Percentiles rank a stretch among this genome's conserved stretches.
phyloP scores from a whole-genome alignment of 2,888 invertebrate genomes.

The Petrophora chlorosata region DNA sequence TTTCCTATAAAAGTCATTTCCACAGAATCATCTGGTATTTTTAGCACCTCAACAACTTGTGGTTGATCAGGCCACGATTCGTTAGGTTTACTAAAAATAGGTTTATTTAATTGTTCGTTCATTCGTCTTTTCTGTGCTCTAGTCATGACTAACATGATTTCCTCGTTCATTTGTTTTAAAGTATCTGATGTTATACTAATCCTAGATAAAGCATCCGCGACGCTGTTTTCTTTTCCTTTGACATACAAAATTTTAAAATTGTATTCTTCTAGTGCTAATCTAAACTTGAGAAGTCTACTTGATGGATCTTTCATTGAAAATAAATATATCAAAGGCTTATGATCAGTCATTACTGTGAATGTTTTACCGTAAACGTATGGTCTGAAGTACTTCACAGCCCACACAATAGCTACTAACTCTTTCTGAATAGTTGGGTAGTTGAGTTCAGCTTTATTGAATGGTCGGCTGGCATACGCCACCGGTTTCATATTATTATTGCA shows the following conservation, averaged over 20 bases:
- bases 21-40: neutral
- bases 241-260: constrained; percentile 24
- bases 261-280: constrained; percentile 24
- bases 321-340: constrained; percentile 21
- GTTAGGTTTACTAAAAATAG: neutral
- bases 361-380: constrained; percentile 26
- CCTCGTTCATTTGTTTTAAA: constrained; percentile 15
- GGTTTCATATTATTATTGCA: constrained; percentile 2
- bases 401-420: constrained; percentile 29
- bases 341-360: constrained; percentile 25
- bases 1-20: neutral
- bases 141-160: constrained; percentile 6
- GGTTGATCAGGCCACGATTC: neutral
- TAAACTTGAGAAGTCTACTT: constrained; percentile 23
- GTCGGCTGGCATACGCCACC: neutral
- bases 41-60: neutral
- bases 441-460: neutral
- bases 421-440: constrained; percentile 19
- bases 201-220: constrained; percentile 23
- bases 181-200: constrained; percentile 12
- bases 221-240: constrained; percentile 19
- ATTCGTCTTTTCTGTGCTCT: neutral
- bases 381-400: constrained; percentile 21
- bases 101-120: neutral
- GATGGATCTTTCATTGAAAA: constrained; percentile 26